Base-by-base conservation (phyloP, 30 jellyfish, hydroid and myxozoan species). In the Chrysaora quinquecirrha region DNA sequence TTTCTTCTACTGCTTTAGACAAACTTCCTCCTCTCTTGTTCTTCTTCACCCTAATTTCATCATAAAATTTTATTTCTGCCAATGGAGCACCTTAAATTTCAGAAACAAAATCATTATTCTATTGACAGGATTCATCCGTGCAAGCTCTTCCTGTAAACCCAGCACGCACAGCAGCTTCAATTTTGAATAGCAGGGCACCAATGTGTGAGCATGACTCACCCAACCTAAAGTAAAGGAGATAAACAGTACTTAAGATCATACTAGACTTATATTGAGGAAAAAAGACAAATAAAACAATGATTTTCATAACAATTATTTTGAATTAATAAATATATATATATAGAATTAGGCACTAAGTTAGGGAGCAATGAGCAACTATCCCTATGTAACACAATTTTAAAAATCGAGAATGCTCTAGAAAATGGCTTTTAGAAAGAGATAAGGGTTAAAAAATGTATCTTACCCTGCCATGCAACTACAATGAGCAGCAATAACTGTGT, bases 201-300 rank as follows among this genome's bases (percentile, higher is more conserved):
- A 43, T 43, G 58, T 43, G 58, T 43, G 58, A 43, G 58, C 58
- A 43, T 43, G 58, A 43, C 58, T 43, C 58, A 43, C 58, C 58
- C 9, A 43, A 43, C 58, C 58, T 43, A 16, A 43, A 43, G 58
- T 43, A 43, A 43, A 43, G 58, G 58, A 43, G 58, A 43, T 16
- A 43, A 43, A 43, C 58, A 16, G 58, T 43, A 43, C 58, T 43
- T 43, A 43, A 16, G 16, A 43, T 43, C 58, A 43, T 43, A 43
- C 58, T 43, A 6, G 58, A 43, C 58, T 43, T 43, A 43, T 43
- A 43, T 43, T 43, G 58, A 43, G 9, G 58, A 43, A 43, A 43
- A 43, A 43, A 43, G 58, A 43, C 58, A 43, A 43, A 43, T 43
- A 43, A 43, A 43, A 43, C 58, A 43, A 43, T 43, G 58, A 43